A percentile compares a stretch with the other conserved stretches of the same genome.
phyloP scores from a whole-genome alignment of 2,888 invertebrate species.

The Ditula angustiorana region DNA sequence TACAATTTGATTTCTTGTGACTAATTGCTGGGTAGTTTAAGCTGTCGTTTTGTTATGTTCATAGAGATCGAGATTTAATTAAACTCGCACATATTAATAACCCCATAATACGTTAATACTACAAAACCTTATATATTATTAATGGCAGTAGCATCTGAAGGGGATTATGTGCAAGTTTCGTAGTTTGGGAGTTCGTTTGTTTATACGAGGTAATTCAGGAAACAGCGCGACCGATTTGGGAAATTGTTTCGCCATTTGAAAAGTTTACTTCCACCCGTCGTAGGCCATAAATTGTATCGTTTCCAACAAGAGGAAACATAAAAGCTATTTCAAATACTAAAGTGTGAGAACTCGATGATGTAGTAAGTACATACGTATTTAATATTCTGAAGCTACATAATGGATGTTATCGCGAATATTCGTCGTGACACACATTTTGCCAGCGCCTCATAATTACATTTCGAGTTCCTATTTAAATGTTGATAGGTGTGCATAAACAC shows the following conservation, averaged over 20 bases:
- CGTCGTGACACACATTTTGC: constrained; percentile 52
- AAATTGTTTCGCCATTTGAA: constrained; percentile 41
- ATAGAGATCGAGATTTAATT: not conserved
- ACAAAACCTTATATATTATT: constrained; percentile 19
- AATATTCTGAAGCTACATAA: constrained; percentile 30
- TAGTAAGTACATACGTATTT: constrained; percentile 35
- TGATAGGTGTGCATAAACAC: constrained; percentile 38
- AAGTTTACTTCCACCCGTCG: constrained; percentile 35
- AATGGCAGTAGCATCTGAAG: constrained; percentile 14
- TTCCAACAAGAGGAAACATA: constrained; percentile 36
- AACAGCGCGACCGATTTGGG: constrained; percentile 40
- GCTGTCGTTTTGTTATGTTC: constrained; percentile 18
- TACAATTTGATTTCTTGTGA: constrained; percentile 59
- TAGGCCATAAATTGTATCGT: constrained; percentile 38
- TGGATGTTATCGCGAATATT: constrained; percentile 30
- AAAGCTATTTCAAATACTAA: constrained; percentile 36
- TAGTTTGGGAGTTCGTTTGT: constrained; percentile 37
- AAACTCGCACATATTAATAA: not conserved
- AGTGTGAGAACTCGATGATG: constrained; percentile 34
- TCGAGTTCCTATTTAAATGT: constrained; percentile 53
- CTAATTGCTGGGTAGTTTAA: constrained; percentile 30
- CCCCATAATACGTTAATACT: not conserved
- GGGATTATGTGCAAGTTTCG: constrained; percentile 23
- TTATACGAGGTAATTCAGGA: constrained; percentile 39
- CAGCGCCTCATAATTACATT: constrained; percentile 72